A percentile compares a stretch with the other conserved stretches of the same genome.
Evolutionary conservation across 2,888 invertebrate species (phyloP).

Genomic region (Clistopyga incitator): DNA sequence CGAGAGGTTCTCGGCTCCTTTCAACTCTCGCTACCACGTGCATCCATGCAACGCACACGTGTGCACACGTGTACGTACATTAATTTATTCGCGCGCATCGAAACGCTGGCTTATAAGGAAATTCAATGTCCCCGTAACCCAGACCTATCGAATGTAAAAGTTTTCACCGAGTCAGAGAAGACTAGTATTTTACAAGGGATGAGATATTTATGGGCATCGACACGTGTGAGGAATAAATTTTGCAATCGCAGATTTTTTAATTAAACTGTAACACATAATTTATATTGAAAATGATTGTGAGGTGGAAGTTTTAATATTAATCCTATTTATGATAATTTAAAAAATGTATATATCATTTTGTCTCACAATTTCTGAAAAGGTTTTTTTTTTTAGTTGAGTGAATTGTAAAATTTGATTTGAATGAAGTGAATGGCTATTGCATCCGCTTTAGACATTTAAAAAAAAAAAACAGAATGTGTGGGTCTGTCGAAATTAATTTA

Average conservation of each 20-base stretch:
- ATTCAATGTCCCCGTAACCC: constrained; percentile 80
- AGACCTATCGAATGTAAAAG: constrained; percentile 79
- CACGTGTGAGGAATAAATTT: neutral
- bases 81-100: constrained; percentile 56
- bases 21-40: neutral
- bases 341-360: too few relatives aligned
- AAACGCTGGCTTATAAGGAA: constrained; percentile 70
- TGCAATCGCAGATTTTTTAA: neutral
- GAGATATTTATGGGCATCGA: too few relatives aligned
- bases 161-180: constrained; percentile 72
- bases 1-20: constrained; percentile 11
- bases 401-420: too few relatives aligned
- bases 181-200: constrained; percentile 25
- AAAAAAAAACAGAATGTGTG: neutral
- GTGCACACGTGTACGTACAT: constrained; percentile 23
- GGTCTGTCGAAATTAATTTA: neutral
- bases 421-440: too few relatives aligned
- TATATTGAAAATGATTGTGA: too few relatives aligned
- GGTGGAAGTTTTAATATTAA: too few relatives aligned
- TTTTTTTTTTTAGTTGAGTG: too few relatives aligned
- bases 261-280: too few relatives aligned
- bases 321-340: too few relatives aligned
- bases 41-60: constrained; percentile 18
- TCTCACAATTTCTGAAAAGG: too few relatives aligned
- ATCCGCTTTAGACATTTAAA: too few relatives aligned